Evolutionary conservation across 2,797 vertebrate species (phyloP).

Genomic region (Clarias laeviceps): DNA sequence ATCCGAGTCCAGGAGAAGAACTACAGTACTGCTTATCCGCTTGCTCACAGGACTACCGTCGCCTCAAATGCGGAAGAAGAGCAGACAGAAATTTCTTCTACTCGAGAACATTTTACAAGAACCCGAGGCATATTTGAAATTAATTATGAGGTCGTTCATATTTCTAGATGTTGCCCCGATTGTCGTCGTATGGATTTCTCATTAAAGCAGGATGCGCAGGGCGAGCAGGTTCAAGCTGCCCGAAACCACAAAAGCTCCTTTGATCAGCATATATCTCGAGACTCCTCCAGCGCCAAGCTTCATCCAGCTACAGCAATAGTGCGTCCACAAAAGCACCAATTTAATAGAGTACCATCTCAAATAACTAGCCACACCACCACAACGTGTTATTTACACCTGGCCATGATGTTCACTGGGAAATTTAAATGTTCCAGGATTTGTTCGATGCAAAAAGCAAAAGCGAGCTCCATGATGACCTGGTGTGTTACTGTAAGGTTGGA

Average conservation of each 20-base stretch:
- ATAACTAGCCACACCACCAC: too few species aligned
- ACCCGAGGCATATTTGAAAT: background rate
- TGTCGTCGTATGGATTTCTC: background rate
- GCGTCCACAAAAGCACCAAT: too few species aligned
- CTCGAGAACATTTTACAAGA: background rate
- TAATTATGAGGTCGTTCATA: background rate
- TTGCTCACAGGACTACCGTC: slow-evolving; percentile 19
- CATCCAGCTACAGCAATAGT: too few species aligned
- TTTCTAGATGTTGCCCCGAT: background rate
- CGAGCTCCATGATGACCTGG: background rate
- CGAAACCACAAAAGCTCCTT: background rate
- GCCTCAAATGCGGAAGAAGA: background rate
- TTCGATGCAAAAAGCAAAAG: background rate
- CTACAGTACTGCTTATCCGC: slow-evolving; percentile 4
- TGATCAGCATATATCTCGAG: background rate
- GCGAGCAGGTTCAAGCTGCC: background rate
- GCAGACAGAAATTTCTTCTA: background rate
- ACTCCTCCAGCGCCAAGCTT: background rate
- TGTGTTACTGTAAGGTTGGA: too few species aligned
- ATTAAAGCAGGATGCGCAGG: slow-evolving; percentile 3
- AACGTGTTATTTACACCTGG: background rate
- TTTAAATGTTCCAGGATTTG: background rate
- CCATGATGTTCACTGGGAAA: background rate
- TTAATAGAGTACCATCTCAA: background rate
- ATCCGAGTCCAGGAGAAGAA: slow-evolving; percentile 38